Evolutionary conservation across 2,888 invertebrate genomes (phyloP).

Genomic region (Pandemis corylana): DNA sequence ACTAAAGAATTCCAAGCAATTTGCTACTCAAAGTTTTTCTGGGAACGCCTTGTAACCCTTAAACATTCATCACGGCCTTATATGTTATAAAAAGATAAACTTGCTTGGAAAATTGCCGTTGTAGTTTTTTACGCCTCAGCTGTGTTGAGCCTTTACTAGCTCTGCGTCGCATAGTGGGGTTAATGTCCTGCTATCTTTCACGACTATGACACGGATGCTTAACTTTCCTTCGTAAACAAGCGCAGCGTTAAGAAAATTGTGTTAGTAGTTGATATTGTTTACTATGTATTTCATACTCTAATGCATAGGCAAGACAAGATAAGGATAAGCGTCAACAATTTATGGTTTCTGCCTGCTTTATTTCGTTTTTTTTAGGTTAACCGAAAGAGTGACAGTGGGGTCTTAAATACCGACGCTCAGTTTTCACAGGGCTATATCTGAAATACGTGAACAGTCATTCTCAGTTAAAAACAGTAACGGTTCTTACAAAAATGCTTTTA

Average conservation of each 20-base stretch:
- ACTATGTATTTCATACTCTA: no score
- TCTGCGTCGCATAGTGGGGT: neutral
- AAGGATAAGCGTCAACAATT: neutral
- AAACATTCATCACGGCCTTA: conserved; percentile 50
- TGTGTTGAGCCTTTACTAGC: conserved; percentile 13
- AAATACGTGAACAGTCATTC: no score
- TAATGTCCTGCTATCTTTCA: conserved; percentile 3
- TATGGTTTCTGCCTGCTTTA: neutral
- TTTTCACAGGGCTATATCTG: no score
- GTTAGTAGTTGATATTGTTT: neutral
- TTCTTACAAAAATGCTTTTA: no score
- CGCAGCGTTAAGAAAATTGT: neutral
- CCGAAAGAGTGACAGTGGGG: no score
- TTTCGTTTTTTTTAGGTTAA: neutral
- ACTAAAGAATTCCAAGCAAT: conserved; percentile 25
- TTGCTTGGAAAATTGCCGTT: conserved; percentile 24
- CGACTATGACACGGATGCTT: neutral
- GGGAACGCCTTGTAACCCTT: conserved; percentile 49
- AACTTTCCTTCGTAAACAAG: neutral
- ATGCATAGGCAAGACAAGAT: neutral
- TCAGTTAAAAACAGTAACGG: no score
- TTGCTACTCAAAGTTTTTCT: conserved; percentile 28
- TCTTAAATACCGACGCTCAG: no score
- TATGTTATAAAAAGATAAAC: conserved; percentile 49
- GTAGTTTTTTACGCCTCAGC: conserved; percentile 39